Evolutionary conservation across 2,888 invertebrate genomes (phyloP).

Genomic region (Agrochola macilenta): DNA sequence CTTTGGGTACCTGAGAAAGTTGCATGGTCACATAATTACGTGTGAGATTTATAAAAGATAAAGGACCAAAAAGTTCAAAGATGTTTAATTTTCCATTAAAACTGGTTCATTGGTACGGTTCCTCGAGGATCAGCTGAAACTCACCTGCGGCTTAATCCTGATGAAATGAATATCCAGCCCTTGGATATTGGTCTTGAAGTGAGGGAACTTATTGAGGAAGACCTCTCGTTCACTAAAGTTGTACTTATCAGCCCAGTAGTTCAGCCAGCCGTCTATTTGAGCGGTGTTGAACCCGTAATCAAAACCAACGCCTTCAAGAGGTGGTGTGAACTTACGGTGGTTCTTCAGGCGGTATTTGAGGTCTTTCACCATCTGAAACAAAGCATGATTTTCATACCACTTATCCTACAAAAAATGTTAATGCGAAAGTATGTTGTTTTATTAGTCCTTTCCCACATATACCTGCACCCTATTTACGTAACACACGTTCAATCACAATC

Average conservation of each 20-base stretch:
- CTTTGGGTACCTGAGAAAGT: constrained; percentile 78
- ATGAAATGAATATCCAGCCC: constrained; percentile 92
- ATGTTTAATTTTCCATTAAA: background rate
- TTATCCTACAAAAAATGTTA: background rate
- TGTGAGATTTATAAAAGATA: background rate
- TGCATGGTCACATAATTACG: background rate
- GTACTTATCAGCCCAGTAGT: constrained; percentile 95
- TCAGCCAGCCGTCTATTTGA: constrained; percentile 91
- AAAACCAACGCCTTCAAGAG: constrained; percentile 93
- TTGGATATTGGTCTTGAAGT: constrained; percentile 94
- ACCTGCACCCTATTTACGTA: no score
- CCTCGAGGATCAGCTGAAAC: background rate
- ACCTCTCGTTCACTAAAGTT: constrained; percentile 91
- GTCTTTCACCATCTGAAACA: constrained; percentile 80
- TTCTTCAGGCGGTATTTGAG: constrained; percentile 78
- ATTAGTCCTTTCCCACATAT: background rate
- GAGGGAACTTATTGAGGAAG: constrained; percentile 93
- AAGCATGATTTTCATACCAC: background rate
- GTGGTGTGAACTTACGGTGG: constrained; percentile 81
- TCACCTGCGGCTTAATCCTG: constrained; percentile 91
- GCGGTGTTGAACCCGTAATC: constrained; percentile 95
- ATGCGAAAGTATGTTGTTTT: background rate
- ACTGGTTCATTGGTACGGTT: background rate
- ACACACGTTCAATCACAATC: no score
- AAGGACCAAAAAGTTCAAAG: background rate